phyloP scores from a whole-genome alignment of 2,113 vertebrate species.

The Pleuronectes platessa region DNA sequence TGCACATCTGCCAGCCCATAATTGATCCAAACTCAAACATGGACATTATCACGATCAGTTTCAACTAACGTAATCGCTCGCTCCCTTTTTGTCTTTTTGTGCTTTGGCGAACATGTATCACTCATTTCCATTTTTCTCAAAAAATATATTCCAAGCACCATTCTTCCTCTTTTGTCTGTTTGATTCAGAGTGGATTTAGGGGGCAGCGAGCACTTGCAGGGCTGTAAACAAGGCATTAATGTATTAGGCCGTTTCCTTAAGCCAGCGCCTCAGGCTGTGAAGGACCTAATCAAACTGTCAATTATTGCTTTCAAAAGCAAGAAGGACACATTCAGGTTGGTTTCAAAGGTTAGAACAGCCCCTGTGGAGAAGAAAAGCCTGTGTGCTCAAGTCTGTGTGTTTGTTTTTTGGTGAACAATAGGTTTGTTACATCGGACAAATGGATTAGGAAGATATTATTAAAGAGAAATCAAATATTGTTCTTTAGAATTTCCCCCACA shows the following conservation, averaged over 20 bases:
- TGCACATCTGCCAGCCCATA: slow-evolving; percentile 82
- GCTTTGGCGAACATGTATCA: background rate
- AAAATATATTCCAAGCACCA: background rate
- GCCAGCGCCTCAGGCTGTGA: slow-evolving; percentile 41
- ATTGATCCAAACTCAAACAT: slow-evolving; percentile 88
- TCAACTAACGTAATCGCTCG: slow-evolving; percentile 66
- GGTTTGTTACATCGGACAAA: background rate
- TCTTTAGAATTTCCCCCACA: background rate
- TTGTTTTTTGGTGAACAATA: background rate
- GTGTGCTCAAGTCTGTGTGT: slow-evolving; percentile 12
- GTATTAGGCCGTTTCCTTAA: slow-evolving; percentile 44
- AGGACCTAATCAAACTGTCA: slow-evolving; percentile 74
- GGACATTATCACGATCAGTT: slow-evolving; percentile 86
- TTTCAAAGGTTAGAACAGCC: slow-evolving; percentile 73
- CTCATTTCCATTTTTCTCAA: background rate
- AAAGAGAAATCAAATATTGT: background rate
- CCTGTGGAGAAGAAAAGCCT: slow-evolving; percentile 23
- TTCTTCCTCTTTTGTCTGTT: background rate
- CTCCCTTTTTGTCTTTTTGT: slow-evolving; percentile 20
- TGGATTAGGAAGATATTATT: background rate
- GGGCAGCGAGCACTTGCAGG: background rate
- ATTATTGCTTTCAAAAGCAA: slow-evolving; percentile 61
- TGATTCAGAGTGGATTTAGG: slow-evolving; percentile 22
- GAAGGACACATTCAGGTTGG: slow-evolving; percentile 50
- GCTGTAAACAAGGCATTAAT: slow-evolving; percentile 53